Conservation (phyloP, 2,113 vertebrate species). For the Zosterops borbonicus region DNA sequence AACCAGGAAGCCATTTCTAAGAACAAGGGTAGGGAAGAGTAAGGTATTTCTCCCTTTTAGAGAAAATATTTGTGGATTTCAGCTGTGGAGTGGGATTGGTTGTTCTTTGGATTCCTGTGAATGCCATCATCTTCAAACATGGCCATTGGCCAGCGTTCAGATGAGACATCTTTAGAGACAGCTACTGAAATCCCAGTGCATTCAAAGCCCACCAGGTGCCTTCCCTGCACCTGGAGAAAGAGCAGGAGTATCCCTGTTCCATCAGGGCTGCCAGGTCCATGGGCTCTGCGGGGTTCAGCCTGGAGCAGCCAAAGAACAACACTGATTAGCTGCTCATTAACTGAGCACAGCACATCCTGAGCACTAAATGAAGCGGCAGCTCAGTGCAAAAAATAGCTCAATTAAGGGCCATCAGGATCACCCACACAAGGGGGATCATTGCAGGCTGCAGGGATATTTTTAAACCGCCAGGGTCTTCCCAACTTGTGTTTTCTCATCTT, state of each 20-base stretch:
- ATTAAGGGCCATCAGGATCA: background rate
- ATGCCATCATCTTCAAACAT: background rate
- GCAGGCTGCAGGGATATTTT: background rate
- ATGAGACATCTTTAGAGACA: background rate
- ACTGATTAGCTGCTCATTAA: slow-evolving; percentile 58
- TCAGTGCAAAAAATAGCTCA: slow-evolving; percentile 1
- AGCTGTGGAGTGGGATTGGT: background rate
- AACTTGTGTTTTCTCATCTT: background rate
- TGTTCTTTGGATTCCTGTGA: background rate
- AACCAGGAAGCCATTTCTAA: background rate
- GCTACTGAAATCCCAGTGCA: background rate
- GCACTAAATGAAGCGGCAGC: background rate
- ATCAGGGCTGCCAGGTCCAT: background rate
- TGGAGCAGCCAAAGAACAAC: background rate
- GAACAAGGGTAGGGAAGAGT: background rate
- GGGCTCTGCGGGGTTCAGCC: background rate
- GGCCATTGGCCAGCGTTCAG: background rate
- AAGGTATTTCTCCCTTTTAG: background rate
- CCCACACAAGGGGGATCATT: background rate
- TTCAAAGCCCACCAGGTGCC: background rate
- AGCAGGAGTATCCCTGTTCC: background rate
- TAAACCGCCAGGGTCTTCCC: slow-evolving; percentile 4
- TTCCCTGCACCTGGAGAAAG: background rate
- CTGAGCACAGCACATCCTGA: slow-evolving; percentile 30
- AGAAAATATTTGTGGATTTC: background rate